A percentile compares a stretch with the other conserved stretches of the same genome.
Conservation (phyloP, 2,797 vertebrate genomes). For the Lepilemur ruficaudatus region DNA sequence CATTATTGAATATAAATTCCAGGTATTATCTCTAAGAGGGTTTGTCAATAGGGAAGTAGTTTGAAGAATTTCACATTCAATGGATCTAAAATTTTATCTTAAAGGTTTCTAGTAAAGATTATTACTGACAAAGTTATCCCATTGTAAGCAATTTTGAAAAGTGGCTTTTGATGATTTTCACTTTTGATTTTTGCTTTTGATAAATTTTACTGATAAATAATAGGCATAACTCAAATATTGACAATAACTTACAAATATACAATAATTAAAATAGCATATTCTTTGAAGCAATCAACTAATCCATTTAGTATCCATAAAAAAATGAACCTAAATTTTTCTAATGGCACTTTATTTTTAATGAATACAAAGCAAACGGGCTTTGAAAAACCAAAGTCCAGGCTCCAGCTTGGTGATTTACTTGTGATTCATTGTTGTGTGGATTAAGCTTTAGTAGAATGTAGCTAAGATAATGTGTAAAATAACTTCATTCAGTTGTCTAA, state of each 20-base stretch:
- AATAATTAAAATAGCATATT: not conserved
- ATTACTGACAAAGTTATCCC: not conserved
- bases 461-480: not conserved
- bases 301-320: not conserved
- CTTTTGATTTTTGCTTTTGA: not conserved
- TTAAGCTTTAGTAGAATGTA: not conserved
- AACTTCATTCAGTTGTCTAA: not conserved
- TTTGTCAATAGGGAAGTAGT: not conserved
- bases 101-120: not conserved
- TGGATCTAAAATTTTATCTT: not conserved
- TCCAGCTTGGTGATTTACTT: not conserved
- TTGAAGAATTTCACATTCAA: not conserved
- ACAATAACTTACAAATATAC: not conserved
- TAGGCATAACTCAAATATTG: not conserved
- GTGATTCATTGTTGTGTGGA: not conserved
- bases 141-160: not conserved
- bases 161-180: not conserved
- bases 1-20: not conserved
- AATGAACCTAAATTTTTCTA: not conserved
- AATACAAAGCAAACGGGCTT: not conserved
- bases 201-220: not conserved
- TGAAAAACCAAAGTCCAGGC: not conserved
- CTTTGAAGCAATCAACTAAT: not conserved
- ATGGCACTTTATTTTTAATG: not conserved
- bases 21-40: conserved; percentile 15